These are phyloP conservation scores for Spodoptera picta DNA, from an alignment of 2,888 invertebrate species.

Conservation along the genomic window DNA sequence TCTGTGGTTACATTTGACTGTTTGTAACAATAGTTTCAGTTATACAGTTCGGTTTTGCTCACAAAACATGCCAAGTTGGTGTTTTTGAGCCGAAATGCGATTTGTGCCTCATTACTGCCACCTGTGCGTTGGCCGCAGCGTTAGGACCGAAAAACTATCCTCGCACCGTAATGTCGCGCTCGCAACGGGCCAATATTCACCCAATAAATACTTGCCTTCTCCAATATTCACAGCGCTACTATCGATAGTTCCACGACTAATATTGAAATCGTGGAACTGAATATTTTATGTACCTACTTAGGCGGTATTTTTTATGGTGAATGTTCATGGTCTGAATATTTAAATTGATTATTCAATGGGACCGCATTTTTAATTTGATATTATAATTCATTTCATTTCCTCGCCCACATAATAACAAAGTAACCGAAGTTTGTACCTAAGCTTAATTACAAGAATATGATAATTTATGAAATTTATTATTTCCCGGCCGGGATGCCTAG, in stretches of 20 bases:
- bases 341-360: slow-evolving; percentile 16
- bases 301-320: slow-evolving; percentile 21
- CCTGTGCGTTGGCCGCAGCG: slow-evolving; percentile 79
- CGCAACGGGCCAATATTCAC: slow-evolving; percentile 78
- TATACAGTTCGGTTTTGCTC: slow-evolving; percentile 25
- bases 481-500: slow-evolving; percentile 36
- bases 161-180: slow-evolving; percentile 75
- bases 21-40: neutral
- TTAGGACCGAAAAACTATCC: slow-evolving; percentile 72
- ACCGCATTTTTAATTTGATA: slow-evolving; percentile 18
- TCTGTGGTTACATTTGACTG: too few relatives aligned
- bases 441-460: slow-evolving; percentile 48
- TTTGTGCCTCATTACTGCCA: slow-evolving; percentile 81
- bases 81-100: slow-evolving; percentile 72
- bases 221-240: slow-evolving; percentile 72
- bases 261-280: slow-evolving; percentile 75
- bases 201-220: slow-evolving; percentile 82
- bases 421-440: slow-evolving; percentile 29
- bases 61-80: slow-evolving; percentile 59
- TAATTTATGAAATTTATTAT: slow-evolving; percentile 46
- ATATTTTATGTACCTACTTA: slow-evolving; percentile 70
- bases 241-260: slow-evolving; percentile 76
- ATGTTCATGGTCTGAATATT: slow-evolving; percentile 7
- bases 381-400: slow-evolving; percentile 34
- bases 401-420: slow-evolving; percentile 32